Conservation (phyloP, 2,113 vertebrate genomes). For the Datnioides undecimradiatus region DNA sequence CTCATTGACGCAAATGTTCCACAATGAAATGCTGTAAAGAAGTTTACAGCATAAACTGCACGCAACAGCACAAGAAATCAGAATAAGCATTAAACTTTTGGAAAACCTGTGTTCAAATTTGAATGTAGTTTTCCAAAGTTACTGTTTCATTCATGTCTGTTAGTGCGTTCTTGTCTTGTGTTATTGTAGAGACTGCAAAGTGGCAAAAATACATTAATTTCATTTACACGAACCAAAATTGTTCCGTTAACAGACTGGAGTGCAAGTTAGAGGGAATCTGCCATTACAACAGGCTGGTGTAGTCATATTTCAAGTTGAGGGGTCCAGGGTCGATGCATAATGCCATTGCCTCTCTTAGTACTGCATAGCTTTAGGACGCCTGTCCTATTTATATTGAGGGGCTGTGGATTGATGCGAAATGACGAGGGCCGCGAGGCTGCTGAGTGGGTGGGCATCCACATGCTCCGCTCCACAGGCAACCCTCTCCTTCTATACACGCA, state of each 20-base stretch:
- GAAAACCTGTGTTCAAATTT: not conserved
- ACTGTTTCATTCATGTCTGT: not conserved
- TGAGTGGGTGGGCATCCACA: conserved; percentile 84
- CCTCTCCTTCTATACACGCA: conserved; percentile 53
- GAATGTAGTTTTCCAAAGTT: not conserved
- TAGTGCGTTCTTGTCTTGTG: not conserved
- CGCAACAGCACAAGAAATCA: not conserved
- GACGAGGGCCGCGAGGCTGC: conserved; percentile 83
- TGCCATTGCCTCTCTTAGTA: conserved; percentile 75
- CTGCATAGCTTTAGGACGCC: conserved; percentile 78
- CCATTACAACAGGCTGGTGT: conserved; percentile 50
- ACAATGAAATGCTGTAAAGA: not conserved
- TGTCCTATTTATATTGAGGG: conserved; percentile 86
- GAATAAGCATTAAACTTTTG: not conserved
- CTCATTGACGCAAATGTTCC: not conserved
- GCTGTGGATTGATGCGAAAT: conserved; percentile 85
- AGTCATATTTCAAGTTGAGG: conserved; percentile 66
- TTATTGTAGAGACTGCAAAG: not conserved
- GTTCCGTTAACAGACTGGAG: conserved; percentile 25
- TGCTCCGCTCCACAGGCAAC: conserved; percentile 80
- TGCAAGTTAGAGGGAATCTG: conserved; percentile 31
- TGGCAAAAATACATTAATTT: conserved; percentile 11
- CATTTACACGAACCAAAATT: conserved; percentile 8
- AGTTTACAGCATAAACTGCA: not conserved
- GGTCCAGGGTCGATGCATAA: conserved; percentile 75